These are phyloP conservation scores for Lasioglossum baleicum DNA, from an alignment of 1,140 invertebrate genomes.

Conservation along the genomic window DNA sequence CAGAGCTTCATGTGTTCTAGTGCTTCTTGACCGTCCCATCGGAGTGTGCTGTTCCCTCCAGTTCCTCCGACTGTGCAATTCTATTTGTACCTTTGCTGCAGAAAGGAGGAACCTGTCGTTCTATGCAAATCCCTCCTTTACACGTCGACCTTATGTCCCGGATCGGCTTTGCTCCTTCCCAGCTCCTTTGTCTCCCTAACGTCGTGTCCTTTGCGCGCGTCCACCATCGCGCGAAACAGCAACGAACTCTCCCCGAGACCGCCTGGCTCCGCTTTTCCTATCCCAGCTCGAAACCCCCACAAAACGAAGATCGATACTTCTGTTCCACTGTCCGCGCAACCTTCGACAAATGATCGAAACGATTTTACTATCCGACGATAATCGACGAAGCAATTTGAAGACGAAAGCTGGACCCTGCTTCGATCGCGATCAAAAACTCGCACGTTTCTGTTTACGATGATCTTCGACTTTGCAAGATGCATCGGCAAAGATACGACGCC, in stretches of 20 bases:
- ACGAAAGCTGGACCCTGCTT: too few species aligned
- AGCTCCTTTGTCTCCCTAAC: background rate
- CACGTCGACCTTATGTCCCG: background rate
- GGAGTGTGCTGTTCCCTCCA: slow-evolving; percentile 2
- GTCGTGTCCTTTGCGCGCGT: background rate
- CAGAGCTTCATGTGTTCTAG: slow-evolving; percentile 4
- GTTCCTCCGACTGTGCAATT: background rate
- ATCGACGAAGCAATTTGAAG: too few species aligned
- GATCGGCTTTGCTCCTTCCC: background rate
- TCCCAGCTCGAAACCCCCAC: slow-evolving; percentile 1
- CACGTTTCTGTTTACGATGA: background rate
- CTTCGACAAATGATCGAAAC: background rate
- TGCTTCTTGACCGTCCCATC: slow-evolving; percentile 9
- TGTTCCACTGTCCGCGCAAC: slow-evolving; percentile 14
- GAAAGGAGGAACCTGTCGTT: background rate
- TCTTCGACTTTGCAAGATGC: background rate
- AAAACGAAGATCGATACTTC: slow-evolving; percentile 5
- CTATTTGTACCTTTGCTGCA: background rate
- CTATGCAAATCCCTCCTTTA: background rate
- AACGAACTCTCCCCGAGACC: background rate
- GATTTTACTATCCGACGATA: background rate
- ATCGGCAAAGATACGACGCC: background rate
- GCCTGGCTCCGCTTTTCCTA: background rate
- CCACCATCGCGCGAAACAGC: too few species aligned
- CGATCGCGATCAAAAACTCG: background rate